Conservation (phyloP, 2,797 vertebrate species). For the Pseudomugil tenellus region DNA sequence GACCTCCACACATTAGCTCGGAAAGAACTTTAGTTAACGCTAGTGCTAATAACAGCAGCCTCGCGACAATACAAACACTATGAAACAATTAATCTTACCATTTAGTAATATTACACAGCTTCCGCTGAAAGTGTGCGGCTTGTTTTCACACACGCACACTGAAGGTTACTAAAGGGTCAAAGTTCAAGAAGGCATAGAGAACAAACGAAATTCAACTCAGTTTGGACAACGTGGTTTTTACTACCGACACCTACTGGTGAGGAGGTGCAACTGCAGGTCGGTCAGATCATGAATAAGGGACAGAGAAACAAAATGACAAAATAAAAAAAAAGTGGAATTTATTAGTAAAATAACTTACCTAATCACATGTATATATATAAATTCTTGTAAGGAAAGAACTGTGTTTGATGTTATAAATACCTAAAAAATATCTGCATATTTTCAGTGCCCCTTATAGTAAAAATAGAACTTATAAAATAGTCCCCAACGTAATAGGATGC, state of each 20-base stretch:
- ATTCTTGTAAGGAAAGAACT: no score
- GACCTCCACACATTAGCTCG: neutral
- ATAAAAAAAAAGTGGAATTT: no score
- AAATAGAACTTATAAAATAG: no score
- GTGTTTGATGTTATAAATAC: no score
- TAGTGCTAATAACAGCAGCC: neutral
- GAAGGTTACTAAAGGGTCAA: conserved; percentile 73
- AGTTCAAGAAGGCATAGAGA: conserved; percentile 51
- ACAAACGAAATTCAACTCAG: neutral
- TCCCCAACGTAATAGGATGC: neutral
- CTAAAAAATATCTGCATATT: neutral
- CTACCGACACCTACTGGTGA: conserved; percentile 43
- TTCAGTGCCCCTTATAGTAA: neutral
- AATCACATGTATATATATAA: no score
- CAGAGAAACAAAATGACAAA: no score
- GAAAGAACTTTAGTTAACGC: neutral
- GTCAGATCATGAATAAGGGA: no score
- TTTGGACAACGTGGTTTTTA: fast-evolving
- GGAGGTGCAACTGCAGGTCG: conserved; percentile 46
- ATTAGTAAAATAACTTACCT: no score
- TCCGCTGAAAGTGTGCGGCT: neutral
- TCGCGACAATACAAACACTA: neutral
- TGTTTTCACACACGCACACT: conserved; percentile 57
- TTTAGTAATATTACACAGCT: conserved; percentile 7
- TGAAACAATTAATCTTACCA: conserved; percentile 57